Evolutionary conservation across 2,888 invertebrate genomes (phyloP), one percentile per base, ranked within the genome.

Genomic region (Aleiodes testaceus): DNA sequence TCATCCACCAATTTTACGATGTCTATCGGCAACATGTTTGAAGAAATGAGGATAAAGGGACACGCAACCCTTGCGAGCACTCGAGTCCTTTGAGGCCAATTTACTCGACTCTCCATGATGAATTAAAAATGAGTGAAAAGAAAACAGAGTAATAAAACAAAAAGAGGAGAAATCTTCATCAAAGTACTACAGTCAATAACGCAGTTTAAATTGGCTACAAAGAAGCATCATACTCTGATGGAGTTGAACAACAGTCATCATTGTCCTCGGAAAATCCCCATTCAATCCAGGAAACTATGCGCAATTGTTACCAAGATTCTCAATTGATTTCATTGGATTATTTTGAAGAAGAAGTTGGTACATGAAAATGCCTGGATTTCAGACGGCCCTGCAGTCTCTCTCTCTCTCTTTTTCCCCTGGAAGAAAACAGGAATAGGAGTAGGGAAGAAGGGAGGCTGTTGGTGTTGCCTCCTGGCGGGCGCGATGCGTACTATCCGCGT

Each of bases 391-490:
- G 74, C 65, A 50, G 61, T 63, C 50, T 30, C 11, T 20, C 47
- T 52, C 16, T 20, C 18, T 18, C 36, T 36, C 36, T 36, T 36
- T 9, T 36, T 36, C 9, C 36, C 45, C 66, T 44, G 50, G 61
- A 70, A 49, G 61, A 45, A 7, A 53, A 72, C 66, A 45, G 64
- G 70, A 59, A 63, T 42, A 66, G 45, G 59, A 69, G 59, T 53
- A 22, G 70, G 72, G 71, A 66, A 68, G 61, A 66, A 52, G 76
- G 22, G 26, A n/a, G 3, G 1, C n/a, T 7, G 26, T 12, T 59
- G 6, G 59, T 79, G 80, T 79, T 79, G 85, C 84, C 82, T 78
- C 77, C 83, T 83, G 74, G 80, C 72, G 84, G 78, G 65, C 65
- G 77, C 72, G 68, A 74, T 73, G 70, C 72, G 84, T 81, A 85